Evolutionary conservation across 2,113 vertebrate genomes (phyloP).

Genomic region (Scalopus aquaticus): DNA sequence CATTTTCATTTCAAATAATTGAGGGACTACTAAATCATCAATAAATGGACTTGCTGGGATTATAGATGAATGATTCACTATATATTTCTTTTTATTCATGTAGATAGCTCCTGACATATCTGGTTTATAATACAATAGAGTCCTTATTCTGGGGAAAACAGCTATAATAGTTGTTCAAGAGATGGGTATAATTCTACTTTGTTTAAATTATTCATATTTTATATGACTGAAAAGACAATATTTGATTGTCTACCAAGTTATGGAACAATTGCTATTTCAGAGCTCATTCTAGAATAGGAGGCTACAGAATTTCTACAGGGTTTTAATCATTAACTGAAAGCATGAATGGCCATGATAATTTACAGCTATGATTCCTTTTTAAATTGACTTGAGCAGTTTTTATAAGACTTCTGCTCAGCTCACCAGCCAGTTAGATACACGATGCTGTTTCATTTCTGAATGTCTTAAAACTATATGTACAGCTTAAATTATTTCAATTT

Average conservation of each 20-base stretch:
- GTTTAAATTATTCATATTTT: conserved; percentile 45
- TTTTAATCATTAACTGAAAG: conserved; percentile 24
- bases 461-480: conserved; percentile 11
- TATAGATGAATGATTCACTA: neutral
- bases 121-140: neutral
- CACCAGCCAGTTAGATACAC: neutral
- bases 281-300: neutral
- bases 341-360: neutral
- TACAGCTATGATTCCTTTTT: conserved; percentile 15
- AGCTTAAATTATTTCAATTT: neutral
- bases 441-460: neutral
- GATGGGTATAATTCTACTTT: neutral
- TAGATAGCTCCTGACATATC: neutral
- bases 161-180: neutral
- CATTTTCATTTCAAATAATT: conserved; percentile 10
- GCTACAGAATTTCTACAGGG: neutral
- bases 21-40: conserved; percentile 19
- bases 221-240: neutral
- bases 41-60: neutral
- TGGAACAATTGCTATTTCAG: conserved; percentile 10
- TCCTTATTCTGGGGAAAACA: neutral
- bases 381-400: neutral
- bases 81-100: neutral
- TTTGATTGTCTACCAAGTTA: conserved; percentile 36
- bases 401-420: neutral